Percentiles rank a stretch among this genome's conserved stretches.
phyloP scores from a whole-genome alignment of 2,888 invertebrate genomes.

The Drosophila affinis region DNA sequence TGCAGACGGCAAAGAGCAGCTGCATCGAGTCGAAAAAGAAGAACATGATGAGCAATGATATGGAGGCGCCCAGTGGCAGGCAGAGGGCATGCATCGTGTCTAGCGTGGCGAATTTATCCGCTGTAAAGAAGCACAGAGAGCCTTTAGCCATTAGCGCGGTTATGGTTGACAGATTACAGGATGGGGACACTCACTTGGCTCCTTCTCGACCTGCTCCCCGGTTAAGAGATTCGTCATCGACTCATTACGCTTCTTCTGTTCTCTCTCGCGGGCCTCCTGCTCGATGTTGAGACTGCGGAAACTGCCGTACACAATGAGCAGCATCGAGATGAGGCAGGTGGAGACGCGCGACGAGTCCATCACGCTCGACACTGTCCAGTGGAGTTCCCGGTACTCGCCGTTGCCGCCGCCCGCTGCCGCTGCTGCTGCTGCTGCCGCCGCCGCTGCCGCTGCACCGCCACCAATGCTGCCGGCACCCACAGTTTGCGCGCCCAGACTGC shows the following conservation, averaged over 20 bases:
- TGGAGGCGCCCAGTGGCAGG: slow-evolving; percentile 97
- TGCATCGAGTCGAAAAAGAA: slow-evolving; percentile 99
- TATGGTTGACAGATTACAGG: background rate
- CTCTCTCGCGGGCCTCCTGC: slow-evolving; percentile 94
- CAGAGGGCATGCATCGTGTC: slow-evolving; percentile 99
- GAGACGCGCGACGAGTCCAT: slow-evolving; percentile 99
- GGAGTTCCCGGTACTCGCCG: slow-evolving; percentile 86
- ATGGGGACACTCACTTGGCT: slow-evolving; percentile 84
- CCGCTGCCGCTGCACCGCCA: slow-evolving; percentile 72
- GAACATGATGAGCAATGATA: slow-evolving; percentile 98
- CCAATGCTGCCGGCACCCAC: slow-evolving; percentile 75
- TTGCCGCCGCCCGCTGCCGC: slow-evolving; percentile 67
- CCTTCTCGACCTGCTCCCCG: slow-evolving; percentile 83
- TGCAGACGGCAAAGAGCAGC: slow-evolving; percentile 97
- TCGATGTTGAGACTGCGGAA: slow-evolving; percentile 98
- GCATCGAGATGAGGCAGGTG: slow-evolving; percentile 98
- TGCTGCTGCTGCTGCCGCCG: slow-evolving; percentile 69
- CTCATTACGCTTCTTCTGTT: slow-evolving; percentile 89
- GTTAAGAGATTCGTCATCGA: slow-evolving; percentile 84
- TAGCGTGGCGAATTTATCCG: slow-evolving; percentile 93
- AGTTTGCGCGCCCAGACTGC: slow-evolving; percentile 69
- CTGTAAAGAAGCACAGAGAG: slow-evolving; percentile 37
- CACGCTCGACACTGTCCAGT: slow-evolving; percentile 94
- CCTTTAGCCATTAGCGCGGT: background rate
- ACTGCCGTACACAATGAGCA: slow-evolving; percentile 98